Percentiles rank a stretch among this genome's conserved stretches.
These are phyloP conservation scores for Drosophila lacteicornis DNA, from an alignment of 1,140 invertebrate species.

Conservation along the genomic window DNA sequence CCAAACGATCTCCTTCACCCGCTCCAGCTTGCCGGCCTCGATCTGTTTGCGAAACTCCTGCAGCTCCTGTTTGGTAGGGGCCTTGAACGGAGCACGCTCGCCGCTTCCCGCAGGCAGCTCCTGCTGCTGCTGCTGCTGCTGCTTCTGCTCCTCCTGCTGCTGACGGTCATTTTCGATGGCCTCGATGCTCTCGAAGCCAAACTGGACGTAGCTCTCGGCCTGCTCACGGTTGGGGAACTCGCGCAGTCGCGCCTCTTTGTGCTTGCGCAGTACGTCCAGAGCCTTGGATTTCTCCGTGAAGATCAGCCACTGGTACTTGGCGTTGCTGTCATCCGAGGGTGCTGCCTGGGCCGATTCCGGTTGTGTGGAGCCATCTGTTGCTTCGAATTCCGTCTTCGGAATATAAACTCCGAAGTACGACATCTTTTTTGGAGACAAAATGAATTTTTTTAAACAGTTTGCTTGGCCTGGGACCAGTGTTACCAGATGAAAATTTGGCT, in stretches of 20 bases:
- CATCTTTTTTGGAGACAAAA: slow-evolving; percentile 15
- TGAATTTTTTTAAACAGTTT: slow-evolving; percentile 13
- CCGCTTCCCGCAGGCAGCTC: slow-evolving; percentile 3
- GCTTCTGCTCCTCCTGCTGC: slow-evolving; percentile 16
- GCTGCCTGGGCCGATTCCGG: not conserved
- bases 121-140: slow-evolving; percentile 5
- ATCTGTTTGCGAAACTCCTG: slow-evolving; percentile 91
- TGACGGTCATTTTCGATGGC: slow-evolving; percentile 32
- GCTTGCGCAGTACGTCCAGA: slow-evolving; percentile 89
- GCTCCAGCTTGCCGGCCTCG: slow-evolving; percentile 89
- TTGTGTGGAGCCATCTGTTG: not conserved
- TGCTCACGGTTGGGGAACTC: slow-evolving; percentile 89
- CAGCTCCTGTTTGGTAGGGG: slow-evolving; percentile 91
- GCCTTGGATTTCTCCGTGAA: slow-evolving; percentile 90
- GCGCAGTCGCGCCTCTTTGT: slow-evolving; percentile 91
- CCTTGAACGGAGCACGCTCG: slow-evolving; percentile 83
- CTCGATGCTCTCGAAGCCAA: slow-evolving; percentile 85
- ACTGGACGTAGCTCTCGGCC: slow-evolving; percentile 89
- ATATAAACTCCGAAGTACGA: slow-evolving; percentile 15
- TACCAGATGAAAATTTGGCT: no score
- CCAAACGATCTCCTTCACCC: slow-evolving; percentile 89
- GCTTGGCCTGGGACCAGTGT: slow-evolving; percentile 5
- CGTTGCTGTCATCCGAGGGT: not conserved
- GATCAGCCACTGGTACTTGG: slow-evolving; percentile 83
- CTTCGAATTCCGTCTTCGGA: slow-evolving; percentile 6